Evolutionary conservation across 1,140 invertebrate genomes (phyloP).

Genomic region (Musca vetustissima): DNA sequence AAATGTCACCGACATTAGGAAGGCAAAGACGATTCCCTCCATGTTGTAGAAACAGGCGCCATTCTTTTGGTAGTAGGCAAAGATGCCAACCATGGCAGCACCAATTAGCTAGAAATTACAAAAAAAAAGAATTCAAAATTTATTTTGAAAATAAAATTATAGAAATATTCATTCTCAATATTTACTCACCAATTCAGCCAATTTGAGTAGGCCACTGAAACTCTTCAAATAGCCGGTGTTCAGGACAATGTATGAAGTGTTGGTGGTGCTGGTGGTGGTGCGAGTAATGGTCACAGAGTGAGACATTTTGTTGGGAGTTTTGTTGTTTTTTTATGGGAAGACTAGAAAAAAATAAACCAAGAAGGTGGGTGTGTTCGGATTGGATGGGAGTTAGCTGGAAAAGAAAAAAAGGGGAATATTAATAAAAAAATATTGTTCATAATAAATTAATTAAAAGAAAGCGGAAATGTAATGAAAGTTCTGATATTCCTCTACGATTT

Average conservation of each 20-base stretch:
- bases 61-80: conserved; percentile 62
- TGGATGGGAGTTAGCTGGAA: too few relatives aligned
- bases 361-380: too few relatives aligned
- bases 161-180: conserved; percentile 45
- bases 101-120: conserved; percentile 69
- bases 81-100: conserved; percentile 68
- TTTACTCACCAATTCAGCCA: conserved; percentile 75
- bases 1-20: conserved; percentile 65
- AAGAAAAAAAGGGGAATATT: too few relatives aligned
- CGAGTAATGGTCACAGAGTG: conserved; percentile 81
- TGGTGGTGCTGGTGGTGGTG: conserved; percentile 76
- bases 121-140: not conserved
- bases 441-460: too few relatives aligned
- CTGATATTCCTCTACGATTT: too few relatives aligned
- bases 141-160: not conserved
- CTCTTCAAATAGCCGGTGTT: conserved; percentile 76
- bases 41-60: conserved; percentile 53
- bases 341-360: too few relatives aligned
- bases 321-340: not conserved
- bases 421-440: too few relatives aligned
- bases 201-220: conserved; percentile 71
- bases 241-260: conserved; percentile 71
- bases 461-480: too few relatives aligned
- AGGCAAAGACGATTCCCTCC: conserved; percentile 65
- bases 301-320: conserved; percentile 64